Evolutionary conservation across 2,797 vertebrate genomes (phyloP).

Genomic region (Miichthys miiuy): DNA sequence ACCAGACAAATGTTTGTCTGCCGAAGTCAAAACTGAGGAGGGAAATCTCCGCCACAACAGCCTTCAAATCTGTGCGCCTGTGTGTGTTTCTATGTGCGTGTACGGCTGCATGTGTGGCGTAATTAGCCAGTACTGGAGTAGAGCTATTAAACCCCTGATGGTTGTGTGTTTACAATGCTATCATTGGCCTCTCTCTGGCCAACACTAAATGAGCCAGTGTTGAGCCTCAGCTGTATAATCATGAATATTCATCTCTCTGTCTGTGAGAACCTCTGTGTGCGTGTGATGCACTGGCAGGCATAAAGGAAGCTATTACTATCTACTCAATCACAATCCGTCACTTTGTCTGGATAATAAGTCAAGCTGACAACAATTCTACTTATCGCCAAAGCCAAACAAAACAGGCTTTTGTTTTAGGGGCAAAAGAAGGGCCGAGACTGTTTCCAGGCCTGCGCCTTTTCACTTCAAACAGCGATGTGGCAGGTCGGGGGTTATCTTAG

Average conservation of each 20-base stretch:
- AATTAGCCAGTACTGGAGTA: slow-evolving; percentile 67
- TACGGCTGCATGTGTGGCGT: slow-evolving; percentile 29
- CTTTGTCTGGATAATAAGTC: slow-evolving; percentile 74
- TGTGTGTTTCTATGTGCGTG: slow-evolving; percentile 43
- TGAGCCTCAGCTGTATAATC: slow-evolving; percentile 80
- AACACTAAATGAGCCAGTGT: slow-evolving; percentile 80
- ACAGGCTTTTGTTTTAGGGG: slow-evolving; percentile 49
- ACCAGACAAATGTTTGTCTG: slow-evolving; percentile 68
- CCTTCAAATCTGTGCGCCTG: slow-evolving; percentile 37
- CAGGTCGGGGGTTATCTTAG: slow-evolving; percentile 30
- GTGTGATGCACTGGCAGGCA: slow-evolving; percentile 56
- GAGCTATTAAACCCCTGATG: slow-evolving; percentile 77
- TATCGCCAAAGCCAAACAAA: slow-evolving; percentile 56
- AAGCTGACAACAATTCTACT: slow-evolving; percentile 66
- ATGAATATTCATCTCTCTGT: slow-evolving; percentile 80
- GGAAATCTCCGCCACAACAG: slow-evolving; percentile 52
- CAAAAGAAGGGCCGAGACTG: not conserved
- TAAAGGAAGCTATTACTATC: slow-evolving; percentile 74
- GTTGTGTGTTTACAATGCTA: slow-evolving; percentile 77
- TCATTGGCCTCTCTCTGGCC: slow-evolving; percentile 81
- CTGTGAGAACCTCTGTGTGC: slow-evolving; percentile 64
- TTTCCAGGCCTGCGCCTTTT: slow-evolving; percentile 18
- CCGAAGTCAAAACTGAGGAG: slow-evolving; percentile 57
- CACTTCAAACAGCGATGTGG: slow-evolving; percentile 28
- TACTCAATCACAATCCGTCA: slow-evolving; percentile 69